Conservation (phyloP, 2,797 vertebrate species). For the Lerista edwardsae region DNA sequence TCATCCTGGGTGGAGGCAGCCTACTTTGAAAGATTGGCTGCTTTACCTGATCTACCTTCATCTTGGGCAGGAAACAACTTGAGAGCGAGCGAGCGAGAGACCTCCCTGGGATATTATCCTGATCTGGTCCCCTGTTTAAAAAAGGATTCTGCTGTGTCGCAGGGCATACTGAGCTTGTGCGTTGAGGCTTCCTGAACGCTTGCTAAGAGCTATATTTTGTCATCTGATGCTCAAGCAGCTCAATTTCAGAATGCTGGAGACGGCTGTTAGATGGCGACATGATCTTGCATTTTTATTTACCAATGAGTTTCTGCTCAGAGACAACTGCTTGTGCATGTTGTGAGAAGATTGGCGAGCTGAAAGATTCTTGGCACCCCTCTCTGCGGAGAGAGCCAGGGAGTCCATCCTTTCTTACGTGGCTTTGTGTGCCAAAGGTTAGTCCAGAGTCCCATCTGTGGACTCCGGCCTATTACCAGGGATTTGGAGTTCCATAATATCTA, state of each 20-base stretch:
- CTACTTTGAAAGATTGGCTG: background rate
- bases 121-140: background rate
- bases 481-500: background rate
- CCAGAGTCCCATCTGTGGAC: conserved; percentile 1
- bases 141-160: background rate
- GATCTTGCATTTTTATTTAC: conserved; percentile 6
- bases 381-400: background rate
- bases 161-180: too few species aligned
- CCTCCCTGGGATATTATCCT: background rate
- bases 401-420: background rate
- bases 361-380: background rate
- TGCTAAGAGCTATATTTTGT: conserved; percentile 5
- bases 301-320: background rate
- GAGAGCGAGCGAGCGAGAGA: too few species aligned
- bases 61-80: too few species aligned
- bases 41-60: background rate
- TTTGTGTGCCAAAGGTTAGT: conserved; percentile 20
- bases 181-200: background rate
- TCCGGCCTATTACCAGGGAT: background rate
- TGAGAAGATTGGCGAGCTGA: accelerated
- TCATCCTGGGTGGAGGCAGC: background rate
- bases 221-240: background rate
- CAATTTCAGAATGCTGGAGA: background rate
- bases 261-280: background rate
- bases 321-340: background rate